These are phyloP conservation scores for Iguana delicatissima DNA, from an alignment of 2,797 vertebrate genomes.

Conservation along the genomic window DNA sequence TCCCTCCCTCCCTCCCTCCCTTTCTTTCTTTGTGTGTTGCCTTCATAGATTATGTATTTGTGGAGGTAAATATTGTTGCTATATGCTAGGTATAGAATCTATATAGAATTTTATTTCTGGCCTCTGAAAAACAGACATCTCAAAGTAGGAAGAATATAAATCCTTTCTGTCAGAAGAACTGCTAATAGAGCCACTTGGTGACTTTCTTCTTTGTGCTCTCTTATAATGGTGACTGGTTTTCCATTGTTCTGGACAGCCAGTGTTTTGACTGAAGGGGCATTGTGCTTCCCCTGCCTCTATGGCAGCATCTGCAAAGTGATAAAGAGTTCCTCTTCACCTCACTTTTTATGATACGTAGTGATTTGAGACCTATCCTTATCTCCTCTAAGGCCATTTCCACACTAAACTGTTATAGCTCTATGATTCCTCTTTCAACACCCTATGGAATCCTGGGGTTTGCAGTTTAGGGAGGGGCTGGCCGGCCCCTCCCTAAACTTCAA, in stretches of 20 bases:
- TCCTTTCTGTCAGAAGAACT: conserved; percentile 8
- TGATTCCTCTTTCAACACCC: no score
- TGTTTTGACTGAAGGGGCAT: background rate
- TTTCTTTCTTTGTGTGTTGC: background rate
- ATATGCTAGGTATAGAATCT: background rate
- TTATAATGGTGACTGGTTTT: conserved; percentile 27
- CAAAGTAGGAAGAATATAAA: background rate
- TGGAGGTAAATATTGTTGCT: background rate
- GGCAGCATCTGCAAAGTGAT: background rate
- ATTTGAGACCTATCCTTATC: background rate
- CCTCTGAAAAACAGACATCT: background rate
- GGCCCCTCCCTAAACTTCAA: no score
- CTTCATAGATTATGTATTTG: background rate
- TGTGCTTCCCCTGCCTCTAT: background rate
- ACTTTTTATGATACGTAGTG: background rate
- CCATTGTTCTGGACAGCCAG: conserved; percentile 1
- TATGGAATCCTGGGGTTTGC: no score
- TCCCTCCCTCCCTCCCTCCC: background rate
- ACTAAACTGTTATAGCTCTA: no score
- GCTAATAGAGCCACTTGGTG: conserved; percentile 20
- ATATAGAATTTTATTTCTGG: background rate
- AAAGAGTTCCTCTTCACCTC: background rate
- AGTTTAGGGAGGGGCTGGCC: no score
- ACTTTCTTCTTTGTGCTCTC: conserved; percentile 21
- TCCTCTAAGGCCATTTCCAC: background rate